Evolutionary conservation across 1,140 invertebrate species (phyloP).

Genomic region (Zophobas atratus): DNA sequence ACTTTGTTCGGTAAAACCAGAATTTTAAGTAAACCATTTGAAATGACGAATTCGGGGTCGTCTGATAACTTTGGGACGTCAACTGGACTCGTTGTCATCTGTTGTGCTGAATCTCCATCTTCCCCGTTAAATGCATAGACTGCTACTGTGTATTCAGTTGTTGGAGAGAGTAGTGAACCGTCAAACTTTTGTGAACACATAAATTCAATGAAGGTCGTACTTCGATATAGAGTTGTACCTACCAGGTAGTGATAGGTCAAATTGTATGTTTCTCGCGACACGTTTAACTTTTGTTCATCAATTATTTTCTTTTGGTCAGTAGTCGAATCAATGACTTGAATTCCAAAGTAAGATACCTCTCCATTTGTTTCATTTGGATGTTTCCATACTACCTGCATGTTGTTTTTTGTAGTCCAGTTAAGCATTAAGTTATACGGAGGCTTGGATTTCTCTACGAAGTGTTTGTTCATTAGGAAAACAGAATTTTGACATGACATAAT

Average conservation of each 20-base stretch:
- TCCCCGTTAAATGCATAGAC: neutral
- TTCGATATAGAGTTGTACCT: neutral
- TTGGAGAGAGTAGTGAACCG: too few species aligned
- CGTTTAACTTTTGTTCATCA: neutral
- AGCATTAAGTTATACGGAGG: slow-evolving; percentile 29
- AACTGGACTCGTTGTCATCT: neutral
- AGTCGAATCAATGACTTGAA: neutral
- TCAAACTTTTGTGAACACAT: neutral
- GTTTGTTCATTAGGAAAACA: too few species aligned
- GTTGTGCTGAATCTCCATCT: neutral
- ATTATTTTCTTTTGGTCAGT: neutral
- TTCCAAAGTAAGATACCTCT: slow-evolving; percentile 11
- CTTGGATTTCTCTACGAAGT: slow-evolving; percentile 17
- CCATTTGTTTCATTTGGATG: slow-evolving; percentile 51
- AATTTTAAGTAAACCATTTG: too few species aligned
- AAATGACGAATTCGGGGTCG: too few species aligned
- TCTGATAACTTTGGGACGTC: neutral
- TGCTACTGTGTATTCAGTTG: neutral
- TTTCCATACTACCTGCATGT: slow-evolving; percentile 43
- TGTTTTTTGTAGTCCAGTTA: slow-evolving; percentile 17
- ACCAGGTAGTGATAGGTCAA: neutral
- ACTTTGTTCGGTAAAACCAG: too few species aligned
- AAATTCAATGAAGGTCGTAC: neutral
- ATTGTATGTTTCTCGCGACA: neutral
- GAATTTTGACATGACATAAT: neutral